Percentiles rank a stretch among this genome's conserved stretches.
Conservation (phyloP, 2,113 vertebrate species). For the Saguinus imperator region DNA sequence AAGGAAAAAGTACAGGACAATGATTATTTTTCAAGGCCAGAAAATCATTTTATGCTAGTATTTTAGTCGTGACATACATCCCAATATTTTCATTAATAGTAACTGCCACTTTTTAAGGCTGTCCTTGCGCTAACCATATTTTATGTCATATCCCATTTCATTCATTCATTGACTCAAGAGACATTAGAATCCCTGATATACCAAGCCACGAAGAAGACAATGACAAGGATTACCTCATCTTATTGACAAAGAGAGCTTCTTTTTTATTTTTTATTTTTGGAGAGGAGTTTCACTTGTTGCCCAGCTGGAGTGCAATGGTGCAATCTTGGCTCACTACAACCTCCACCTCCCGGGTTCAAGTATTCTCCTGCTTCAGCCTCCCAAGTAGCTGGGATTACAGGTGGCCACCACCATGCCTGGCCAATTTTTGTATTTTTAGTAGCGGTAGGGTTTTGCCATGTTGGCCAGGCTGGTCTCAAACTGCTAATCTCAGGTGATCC, state of each 20-base stretch:
- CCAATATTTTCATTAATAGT: constrained; percentile 23
- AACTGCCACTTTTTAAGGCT: constrained; percentile 40
- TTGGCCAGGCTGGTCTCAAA: too few species aligned
- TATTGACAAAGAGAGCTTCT: background rate
- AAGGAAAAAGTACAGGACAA: constrained; percentile 9
- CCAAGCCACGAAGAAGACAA: background rate
- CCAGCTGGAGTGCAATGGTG: too few species aligned
- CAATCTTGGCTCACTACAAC: too few species aligned
- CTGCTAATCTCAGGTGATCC: too few species aligned
- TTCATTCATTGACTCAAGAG: constrained; percentile 49
- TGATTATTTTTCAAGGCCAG: constrained; percentile 17
- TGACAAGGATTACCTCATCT: constrained; percentile 4
- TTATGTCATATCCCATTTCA: constrained; percentile 43
- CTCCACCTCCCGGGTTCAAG: too few species aligned
- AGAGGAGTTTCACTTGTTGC: too few species aligned
- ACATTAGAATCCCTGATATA: constrained; percentile 31
- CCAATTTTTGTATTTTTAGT: too few species aligned
- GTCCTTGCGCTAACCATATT: background rate
- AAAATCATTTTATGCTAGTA: constrained; percentile 23
- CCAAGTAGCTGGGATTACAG: too few species aligned
- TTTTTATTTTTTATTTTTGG: too few species aligned
- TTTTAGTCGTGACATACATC: background rate
- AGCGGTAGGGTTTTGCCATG: too few species aligned
- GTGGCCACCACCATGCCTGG: too few species aligned
- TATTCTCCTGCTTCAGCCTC: too few species aligned